A percentile compares a stretch with the other conserved stretches of the same genome.
Evolutionary conservation across 2,113 vertebrate genomes (phyloP).

Genomic region (Aspiorhynchus laticeps): DNA sequence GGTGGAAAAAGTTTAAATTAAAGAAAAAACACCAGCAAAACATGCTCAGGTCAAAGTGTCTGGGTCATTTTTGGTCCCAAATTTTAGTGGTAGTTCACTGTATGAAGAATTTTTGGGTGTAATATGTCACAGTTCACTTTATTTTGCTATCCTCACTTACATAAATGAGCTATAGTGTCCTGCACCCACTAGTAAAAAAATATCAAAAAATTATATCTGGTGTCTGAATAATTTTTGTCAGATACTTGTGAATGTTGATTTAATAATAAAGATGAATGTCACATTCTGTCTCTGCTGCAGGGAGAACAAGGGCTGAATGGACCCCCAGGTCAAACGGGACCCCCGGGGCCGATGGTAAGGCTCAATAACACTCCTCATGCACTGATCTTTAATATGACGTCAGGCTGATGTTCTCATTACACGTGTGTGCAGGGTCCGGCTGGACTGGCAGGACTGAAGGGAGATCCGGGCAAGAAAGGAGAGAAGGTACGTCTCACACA

Average conservation of each 20-base stretch:
- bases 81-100: too few species aligned
- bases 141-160: too few species aligned
- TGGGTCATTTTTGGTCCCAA: too few species aligned
- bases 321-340: slow-evolving; percentile 89
- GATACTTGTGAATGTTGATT: neutral
- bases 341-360: slow-evolving; percentile 93
- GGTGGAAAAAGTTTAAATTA: too few species aligned
- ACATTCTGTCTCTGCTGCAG: slow-evolving; percentile 70
- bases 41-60: too few species aligned
- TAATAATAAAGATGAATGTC: neutral
- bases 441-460: slow-evolving; percentile 91
- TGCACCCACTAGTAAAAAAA: too few species aligned
- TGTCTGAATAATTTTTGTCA: too few species aligned
- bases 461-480: slow-evolving; percentile 91
- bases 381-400: neutral
- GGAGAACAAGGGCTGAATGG: slow-evolving; percentile 95
- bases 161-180: too few species aligned
- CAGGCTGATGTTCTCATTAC: neutral
- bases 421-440: slow-evolving; percentile 83
- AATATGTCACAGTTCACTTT: too few species aligned
- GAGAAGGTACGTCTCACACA: slow-evolving; percentile 82
- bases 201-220: too few species aligned
- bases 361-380: neutral
- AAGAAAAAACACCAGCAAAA: too few species aligned
- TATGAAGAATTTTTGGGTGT: too few species aligned